Evolutionary conservation across 1,140 invertebrate genomes (phyloP), one percentile per base, ranked within the genome.

Genomic region (Bombus confusus): DNA sequence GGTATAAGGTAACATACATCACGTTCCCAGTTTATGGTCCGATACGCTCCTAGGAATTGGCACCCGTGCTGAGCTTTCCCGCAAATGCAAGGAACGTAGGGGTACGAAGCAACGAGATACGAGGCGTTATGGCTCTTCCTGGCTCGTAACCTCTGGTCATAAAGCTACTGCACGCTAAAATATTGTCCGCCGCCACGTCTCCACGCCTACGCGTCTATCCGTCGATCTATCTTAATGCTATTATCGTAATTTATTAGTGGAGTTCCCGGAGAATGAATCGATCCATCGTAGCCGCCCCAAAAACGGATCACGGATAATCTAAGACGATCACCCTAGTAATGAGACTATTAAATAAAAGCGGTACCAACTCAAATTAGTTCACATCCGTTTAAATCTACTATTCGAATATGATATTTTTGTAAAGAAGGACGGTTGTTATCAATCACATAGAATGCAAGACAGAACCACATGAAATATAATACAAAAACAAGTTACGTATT

Each of bases 121-220:
- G 87, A 91, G 90, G 89, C 92, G 93, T 95, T 95, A 95, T 94
- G 93, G 94, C 91, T 95, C 93, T 94, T 95, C 93, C 94, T 95
- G 93, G 92, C 94, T 95, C 94, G 94, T 95, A 95, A 95, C 94
- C 92, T 92, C 91, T 91, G 92, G 92, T 94, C 94, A 95, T 95
- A 95, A 95, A 95, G 94, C 94, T 93, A 95, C 94, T 93, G 92
- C 91, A 86, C 90, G 91, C 88, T 94, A 92, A 94, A 94, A 94
- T 95, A 95, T 94, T 92, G 91, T 91, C 90, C 90, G 89, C 88
- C 91, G 87, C 91, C 87, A 88, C 87, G 88, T 85, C 85, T 86
- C 80, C 87, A 85, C 87, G 87, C 93, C 92, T 92, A 93, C 93
- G 89, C 92, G 90, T 92, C 91, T 91, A 91, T 93, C 93, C 91